A percentile compares a stretch with the other conserved stretches of the same genome.
phyloP scores from a whole-genome alignment of 2,797 vertebrate genomes.

The Cirrhinus mrigala region DNA sequence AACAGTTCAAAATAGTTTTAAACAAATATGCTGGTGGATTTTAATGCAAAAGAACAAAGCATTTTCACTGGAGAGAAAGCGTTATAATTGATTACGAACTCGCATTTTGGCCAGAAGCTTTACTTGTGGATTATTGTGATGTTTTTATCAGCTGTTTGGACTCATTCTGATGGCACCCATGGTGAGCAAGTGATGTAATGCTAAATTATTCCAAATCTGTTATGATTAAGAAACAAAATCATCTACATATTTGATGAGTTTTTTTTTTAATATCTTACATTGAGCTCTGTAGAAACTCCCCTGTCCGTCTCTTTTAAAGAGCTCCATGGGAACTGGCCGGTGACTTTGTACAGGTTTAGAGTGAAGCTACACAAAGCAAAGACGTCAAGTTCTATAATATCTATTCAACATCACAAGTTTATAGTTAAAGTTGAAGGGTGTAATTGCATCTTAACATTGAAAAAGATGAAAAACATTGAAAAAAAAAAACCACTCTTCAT shows the following conservation, averaged over 20 bases:
- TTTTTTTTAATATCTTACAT: conserved; percentile 76
- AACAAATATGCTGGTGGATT: neutral
- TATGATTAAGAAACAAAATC: neutral
- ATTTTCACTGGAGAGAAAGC: too few species aligned
- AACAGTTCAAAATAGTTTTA: neutral
- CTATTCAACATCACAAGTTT: neutral
- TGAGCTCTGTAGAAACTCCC: conserved; percentile 90
- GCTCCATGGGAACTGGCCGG: conserved; percentile 97
- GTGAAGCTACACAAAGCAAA: conserved; percentile 80
- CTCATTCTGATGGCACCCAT: neutral
- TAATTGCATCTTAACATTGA: neutral
- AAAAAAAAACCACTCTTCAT: neutral
- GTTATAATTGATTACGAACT: neutral
- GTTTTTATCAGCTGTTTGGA: neutral
- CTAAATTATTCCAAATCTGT: neutral
- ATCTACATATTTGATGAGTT: neutral
- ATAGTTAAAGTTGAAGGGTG: neutral
- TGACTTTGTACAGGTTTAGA: conserved; percentile 94
- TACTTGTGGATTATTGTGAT: neutral
- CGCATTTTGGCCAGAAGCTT: neutral
- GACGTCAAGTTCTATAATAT: too few species aligned
- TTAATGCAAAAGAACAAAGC: too few species aligned
- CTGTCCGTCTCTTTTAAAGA: conserved; percentile 95
- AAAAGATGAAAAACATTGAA: too few species aligned
- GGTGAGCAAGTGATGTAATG: neutral